Conservation (phyloP, 2,113 vertebrate genomes). For the Phasianus colchicus region DNA sequence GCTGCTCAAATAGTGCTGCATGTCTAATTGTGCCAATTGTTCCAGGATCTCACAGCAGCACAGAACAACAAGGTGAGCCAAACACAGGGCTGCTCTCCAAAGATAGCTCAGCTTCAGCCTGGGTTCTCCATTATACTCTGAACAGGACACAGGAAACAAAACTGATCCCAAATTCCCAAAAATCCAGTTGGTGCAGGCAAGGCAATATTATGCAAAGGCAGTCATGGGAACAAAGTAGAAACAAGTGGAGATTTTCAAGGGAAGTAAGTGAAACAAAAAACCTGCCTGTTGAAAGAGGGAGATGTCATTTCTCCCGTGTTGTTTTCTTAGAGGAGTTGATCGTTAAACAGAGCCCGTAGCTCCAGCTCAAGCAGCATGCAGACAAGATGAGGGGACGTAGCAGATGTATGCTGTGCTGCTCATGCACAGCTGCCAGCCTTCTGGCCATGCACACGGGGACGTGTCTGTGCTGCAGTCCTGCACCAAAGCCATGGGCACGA, state of each 20-base stretch:
- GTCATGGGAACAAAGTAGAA: not conserved
- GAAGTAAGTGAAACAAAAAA: not conserved
- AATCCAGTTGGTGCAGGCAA: not conserved
- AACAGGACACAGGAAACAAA: not conserved
- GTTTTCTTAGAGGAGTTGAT: not conserved
- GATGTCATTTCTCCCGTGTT: not conserved
- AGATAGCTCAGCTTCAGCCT: not conserved
- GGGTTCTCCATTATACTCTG: not conserved
- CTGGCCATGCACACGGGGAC: not conserved
- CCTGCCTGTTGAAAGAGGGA: not conserved
- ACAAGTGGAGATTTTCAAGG: not conserved
- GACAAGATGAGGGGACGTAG: not conserved
- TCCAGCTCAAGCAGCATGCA: not conserved
- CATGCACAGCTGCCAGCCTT: not conserved
- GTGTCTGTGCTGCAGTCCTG: not conserved
- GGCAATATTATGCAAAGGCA: not conserved
- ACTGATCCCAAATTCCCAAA: not conserved
- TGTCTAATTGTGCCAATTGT: constrained; percentile 16
- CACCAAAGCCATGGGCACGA: not conserved
- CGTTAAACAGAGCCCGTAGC: not conserved
- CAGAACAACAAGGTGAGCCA: not conserved
- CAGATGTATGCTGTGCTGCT: not conserved
- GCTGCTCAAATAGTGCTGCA: constrained; percentile 14
- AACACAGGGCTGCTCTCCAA: not conserved
- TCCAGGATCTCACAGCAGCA: not conserved